These are phyloP conservation scores for Leptinotarsa defecta DNA, from an alignment of 1,140 invertebrate genomes.

Conservation along the genomic window DNA sequence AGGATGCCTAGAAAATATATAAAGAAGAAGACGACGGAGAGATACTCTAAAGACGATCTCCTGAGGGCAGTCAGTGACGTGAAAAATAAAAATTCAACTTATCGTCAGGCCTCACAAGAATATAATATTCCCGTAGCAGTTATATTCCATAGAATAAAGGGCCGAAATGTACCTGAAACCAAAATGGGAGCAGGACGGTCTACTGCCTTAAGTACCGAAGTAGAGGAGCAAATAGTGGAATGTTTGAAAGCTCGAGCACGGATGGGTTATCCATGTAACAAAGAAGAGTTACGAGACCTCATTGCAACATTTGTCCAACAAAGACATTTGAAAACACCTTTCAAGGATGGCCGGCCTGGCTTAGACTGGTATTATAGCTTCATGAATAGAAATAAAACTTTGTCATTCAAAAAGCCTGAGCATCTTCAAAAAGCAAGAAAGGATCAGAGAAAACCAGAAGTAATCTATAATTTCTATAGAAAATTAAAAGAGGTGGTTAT, in stretches of 20 bases:
- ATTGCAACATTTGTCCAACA: constrained; percentile 21
- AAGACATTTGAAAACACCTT: constrained; percentile 11
- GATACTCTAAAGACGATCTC: neutral
- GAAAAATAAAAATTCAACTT: constrained; percentile 8
- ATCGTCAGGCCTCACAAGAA: constrained; percentile 5
- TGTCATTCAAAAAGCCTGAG: constrained; percentile 32
- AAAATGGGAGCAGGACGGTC: neutral
- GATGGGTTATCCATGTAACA: constrained; percentile 28
- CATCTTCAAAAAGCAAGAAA: constrained; percentile 36
- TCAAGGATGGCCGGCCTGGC: neutral
- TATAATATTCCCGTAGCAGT: neutral
- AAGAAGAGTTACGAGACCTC: constrained; percentile 29
- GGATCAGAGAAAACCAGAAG: constrained; percentile 30
- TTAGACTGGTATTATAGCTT: constrained; percentile 14
- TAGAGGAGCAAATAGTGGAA: constrained; percentile 30
- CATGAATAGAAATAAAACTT: constrained; percentile 12
- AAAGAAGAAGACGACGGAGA: neutral
- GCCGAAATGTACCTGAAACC: neutral
- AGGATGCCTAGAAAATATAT: constrained; percentile 7
- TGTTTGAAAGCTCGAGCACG: constrained; percentile 32
- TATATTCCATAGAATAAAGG: neutral
- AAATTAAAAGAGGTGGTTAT: constrained; percentile 26
- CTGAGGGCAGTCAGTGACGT: neutral
- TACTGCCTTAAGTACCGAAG: constrained; percentile 16
- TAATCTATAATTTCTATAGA: constrained; percentile 38